These are phyloP conservation scores for Trochalopteron elliotii DNA, from an alignment of 2,113 vertebrate species.

Conservation along the genomic window DNA sequence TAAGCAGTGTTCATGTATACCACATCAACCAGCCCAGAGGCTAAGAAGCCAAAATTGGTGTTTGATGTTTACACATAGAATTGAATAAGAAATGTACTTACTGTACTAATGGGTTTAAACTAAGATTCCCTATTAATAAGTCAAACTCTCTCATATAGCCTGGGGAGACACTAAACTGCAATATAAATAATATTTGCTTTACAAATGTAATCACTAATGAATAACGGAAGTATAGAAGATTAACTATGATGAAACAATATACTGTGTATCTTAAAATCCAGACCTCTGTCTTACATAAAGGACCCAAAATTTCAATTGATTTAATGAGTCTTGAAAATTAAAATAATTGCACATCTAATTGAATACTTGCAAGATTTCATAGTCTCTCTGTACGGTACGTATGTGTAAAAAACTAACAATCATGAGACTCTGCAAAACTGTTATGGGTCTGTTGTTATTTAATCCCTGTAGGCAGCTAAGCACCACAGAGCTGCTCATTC, in stretches of 20 bases:
- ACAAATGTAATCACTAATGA: not conserved
- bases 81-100: not conserved
- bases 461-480: not conserved
- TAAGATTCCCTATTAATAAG: not conserved
- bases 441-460: not conserved
- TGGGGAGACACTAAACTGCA: not conserved
- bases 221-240: not conserved
- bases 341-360: not conserved
- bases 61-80: not conserved
- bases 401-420: not conserved
- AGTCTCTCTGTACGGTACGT: not conserved
- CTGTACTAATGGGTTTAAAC: not conserved
- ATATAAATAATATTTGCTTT: not conserved
- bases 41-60: not conserved
- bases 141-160: not conserved
- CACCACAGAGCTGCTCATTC: not conserved
- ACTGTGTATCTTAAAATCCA: not conserved
- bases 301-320: not conserved
- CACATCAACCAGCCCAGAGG: not conserved
- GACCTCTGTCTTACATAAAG: not conserved
- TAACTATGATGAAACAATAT: not conserved
- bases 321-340: not conserved
- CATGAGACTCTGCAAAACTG: not conserved
- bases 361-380: not conserved
- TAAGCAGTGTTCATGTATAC: not conserved